Evolutionary conservation across 2,888 invertebrate genomes (phyloP).

Genomic region (Coelinius sp.): DNA sequence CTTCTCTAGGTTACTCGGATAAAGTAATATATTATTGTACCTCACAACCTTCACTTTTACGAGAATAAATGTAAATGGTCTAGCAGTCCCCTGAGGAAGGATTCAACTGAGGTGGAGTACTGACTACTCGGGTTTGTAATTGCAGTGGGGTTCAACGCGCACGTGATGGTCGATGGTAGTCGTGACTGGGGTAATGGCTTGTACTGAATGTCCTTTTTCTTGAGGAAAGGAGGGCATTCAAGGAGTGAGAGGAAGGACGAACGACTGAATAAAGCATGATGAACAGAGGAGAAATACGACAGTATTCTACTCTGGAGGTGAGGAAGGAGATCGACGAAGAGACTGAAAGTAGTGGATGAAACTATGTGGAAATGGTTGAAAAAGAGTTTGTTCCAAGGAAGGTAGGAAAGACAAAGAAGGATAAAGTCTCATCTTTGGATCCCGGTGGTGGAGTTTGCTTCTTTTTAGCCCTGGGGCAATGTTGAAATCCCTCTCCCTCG

Average conservation of each 20-base stretch:
- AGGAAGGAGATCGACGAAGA: neutral
- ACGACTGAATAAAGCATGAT: neutral
- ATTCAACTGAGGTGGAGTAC: slow-evolving; percentile 50
- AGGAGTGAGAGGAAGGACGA: neutral
- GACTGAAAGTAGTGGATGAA: neutral
- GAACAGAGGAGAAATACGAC: neutral
- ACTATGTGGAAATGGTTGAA: neutral
- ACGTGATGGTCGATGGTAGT: slow-evolving; percentile 66
- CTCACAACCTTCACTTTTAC: slow-evolving; percentile 5
- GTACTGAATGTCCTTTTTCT: slow-evolving; percentile 61
- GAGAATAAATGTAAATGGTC: slow-evolving; percentile 13
- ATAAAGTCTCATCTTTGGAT: neutral
- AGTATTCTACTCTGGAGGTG: slow-evolving; percentile 2
- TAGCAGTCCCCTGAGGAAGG: slow-evolving; percentile 28
- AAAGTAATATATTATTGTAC: neutral
- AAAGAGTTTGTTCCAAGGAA: neutral
- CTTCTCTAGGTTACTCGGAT: neutral
- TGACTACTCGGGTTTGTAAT: slow-evolving; percentile 65
- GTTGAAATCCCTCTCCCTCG: neutral
- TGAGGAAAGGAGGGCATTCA: neutral
- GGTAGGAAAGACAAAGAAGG: neutral
- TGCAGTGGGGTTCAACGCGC: slow-evolving; percentile 66
- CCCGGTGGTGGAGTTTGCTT: neutral
- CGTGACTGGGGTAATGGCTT: slow-evolving; percentile 64
- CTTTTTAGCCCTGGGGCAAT: neutral